Percentiles rank a stretch among this genome's conserved stretches.
Conservation (phyloP, 2,113 vertebrate species). For the Stegostoma tigrinum region DNA sequence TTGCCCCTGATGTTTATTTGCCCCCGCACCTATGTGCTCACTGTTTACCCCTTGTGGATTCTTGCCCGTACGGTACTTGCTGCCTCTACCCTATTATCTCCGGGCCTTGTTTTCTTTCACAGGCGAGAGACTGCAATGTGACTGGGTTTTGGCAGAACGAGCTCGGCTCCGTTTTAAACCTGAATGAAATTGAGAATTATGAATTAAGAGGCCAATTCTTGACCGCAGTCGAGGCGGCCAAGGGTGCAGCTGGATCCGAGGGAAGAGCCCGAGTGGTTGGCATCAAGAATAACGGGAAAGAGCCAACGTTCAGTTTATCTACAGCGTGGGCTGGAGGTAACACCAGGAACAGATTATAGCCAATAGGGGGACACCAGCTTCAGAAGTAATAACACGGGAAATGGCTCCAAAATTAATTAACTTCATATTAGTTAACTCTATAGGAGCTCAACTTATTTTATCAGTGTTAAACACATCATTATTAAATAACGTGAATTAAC, state of each 20-base stretch:
- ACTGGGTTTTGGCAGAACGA: constrained; percentile 34
- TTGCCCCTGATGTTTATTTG: neutral
- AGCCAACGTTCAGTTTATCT: neutral
- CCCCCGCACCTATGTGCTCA: no score
- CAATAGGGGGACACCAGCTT: neutral
- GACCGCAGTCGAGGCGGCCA: constrained; percentile 28
- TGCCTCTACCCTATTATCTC: neutral
- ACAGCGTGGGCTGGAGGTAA: constrained; percentile 38
- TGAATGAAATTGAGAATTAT: neutral
- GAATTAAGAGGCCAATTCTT: neutral
- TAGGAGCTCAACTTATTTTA: neutral
- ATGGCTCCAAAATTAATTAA: neutral
- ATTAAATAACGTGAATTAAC: neutral
- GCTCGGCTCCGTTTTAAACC: constrained; percentile 19
- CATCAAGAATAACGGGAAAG: neutral
- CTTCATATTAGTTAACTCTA: neutral
- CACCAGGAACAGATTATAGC: neutral
- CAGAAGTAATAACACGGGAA: neutral
- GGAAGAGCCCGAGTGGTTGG: neutral
- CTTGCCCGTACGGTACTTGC: neutral
- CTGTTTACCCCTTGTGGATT: neutral
- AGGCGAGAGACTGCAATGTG: constrained; percentile 32
- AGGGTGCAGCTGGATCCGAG: neutral
- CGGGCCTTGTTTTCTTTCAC: neutral
- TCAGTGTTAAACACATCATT: neutral